phyloP scores from a whole-genome alignment of 2,888 invertebrate genomes.

The Melipona beecheii region DNA sequence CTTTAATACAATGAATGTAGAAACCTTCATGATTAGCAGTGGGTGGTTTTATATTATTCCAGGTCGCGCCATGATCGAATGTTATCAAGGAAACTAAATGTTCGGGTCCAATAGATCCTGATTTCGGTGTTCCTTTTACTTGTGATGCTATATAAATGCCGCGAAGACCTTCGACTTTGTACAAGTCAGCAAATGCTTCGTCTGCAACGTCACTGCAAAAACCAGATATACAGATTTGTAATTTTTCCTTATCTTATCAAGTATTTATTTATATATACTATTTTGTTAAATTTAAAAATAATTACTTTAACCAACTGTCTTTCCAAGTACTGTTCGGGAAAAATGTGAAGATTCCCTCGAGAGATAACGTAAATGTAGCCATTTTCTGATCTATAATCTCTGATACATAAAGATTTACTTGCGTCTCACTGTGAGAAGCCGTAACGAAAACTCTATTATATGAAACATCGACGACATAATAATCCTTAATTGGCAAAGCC shows the following conservation, averaged over 20 bases:
- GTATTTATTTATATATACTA: not conserved
- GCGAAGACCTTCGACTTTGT: slow-evolving; percentile 93
- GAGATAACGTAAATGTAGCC: slow-evolving; percentile 90
- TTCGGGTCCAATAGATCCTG: slow-evolving; percentile 88
- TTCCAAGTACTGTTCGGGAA: slow-evolving; percentile 93
- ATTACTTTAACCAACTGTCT: slow-evolving; percentile 93
- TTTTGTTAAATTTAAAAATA: slow-evolving; percentile 48
- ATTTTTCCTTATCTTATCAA: not conserved
- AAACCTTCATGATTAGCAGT: slow-evolving; percentile 88
- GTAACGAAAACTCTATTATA: slow-evolving; percentile 92
- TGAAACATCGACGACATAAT: slow-evolving; percentile 93
- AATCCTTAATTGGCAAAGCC: slow-evolving; percentile 88
- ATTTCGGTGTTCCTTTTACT: slow-evolving; percentile 86
- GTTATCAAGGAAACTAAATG: slow-evolving; percentile 92
- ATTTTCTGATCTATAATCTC: slow-evolving; percentile 88
- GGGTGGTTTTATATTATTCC: slow-evolving; percentile 91
- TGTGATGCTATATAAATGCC: slow-evolving; percentile 96
- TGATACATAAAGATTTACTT: slow-evolving; percentile 93
- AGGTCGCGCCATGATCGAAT: slow-evolving; percentile 94
- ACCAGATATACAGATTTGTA: not conserved
- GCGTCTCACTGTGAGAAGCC: slow-evolving; percentile 90
- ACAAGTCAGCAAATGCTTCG: slow-evolving; percentile 94
- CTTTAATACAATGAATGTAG: slow-evolving; percentile 88
- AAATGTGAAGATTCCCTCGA: slow-evolving; percentile 92
- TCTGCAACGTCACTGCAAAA: slow-evolving; percentile 89